These are phyloP conservation scores for Actinemys pallida DNA, from an alignment of 2,113 vertebrate genomes.

Conservation along the genomic window DNA sequence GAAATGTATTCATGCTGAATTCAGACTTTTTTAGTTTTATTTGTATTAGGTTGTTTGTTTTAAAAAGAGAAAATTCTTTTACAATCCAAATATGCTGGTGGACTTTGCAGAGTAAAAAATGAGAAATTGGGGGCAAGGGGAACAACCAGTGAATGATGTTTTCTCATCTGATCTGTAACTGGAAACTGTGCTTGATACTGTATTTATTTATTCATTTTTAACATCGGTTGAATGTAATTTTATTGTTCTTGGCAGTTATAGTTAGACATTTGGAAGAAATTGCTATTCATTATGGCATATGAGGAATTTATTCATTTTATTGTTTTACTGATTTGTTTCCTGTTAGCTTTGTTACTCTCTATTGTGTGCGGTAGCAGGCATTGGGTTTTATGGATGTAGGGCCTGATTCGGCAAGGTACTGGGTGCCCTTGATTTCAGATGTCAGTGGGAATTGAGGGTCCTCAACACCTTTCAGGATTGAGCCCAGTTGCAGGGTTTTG, in stretches of 20 bases:
- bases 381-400: not conserved
- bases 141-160: not conserved
- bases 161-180: not conserved
- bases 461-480: not conserved
- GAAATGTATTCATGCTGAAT: not conserved
- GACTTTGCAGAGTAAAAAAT: not conserved
- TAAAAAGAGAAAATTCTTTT: conserved; percentile 10
- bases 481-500: not conserved
- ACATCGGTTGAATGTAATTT: not conserved
- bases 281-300: not conserved
- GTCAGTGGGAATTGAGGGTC: not conserved
- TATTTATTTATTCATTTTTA: not conserved
- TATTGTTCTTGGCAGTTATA: not conserved
- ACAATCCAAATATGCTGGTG: not conserved
- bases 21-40: not conserved
- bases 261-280: not conserved
- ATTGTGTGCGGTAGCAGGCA: not conserved
- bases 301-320: not conserved
- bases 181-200: not conserved
- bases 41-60: not conserved
- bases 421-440: not conserved
- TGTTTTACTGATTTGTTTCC: not conserved
- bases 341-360: not conserved
- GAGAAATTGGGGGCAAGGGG: not conserved
- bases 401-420: not conserved